phyloP scores from a whole-genome alignment of 1,140 invertebrate species.

The Vanessa atalanta region DNA sequence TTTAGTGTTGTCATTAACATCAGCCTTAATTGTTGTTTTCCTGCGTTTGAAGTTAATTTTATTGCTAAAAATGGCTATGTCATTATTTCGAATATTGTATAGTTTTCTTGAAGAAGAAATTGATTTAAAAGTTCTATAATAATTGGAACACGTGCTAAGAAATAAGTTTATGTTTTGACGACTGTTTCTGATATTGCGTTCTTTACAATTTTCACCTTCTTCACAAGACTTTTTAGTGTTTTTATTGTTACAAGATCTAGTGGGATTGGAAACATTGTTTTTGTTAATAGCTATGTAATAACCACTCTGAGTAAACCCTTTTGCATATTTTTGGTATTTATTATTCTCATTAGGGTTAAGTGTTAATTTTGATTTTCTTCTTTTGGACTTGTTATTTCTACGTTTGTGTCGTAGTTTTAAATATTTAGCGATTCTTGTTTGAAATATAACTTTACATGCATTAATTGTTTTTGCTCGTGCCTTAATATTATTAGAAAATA shows the following conservation, averaged over 20 bases:
- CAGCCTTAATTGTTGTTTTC: background rate
- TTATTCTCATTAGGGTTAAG: background rate
- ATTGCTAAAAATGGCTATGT: background rate
- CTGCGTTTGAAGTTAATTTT: constrained; percentile 19
- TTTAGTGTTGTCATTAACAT: background rate
- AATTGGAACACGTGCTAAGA: background rate
- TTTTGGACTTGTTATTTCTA: background rate
- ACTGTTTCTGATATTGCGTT: background rate
- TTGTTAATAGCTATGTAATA: background rate
- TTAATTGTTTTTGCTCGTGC: background rate
- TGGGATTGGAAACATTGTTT: background rate
- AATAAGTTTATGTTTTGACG: background rate
- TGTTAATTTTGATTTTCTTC: background rate
- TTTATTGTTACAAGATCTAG: background rate
- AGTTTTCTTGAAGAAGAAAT: background rate
- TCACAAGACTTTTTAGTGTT: background rate
- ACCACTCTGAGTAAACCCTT: background rate
- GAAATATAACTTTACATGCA: background rate
- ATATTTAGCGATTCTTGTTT: background rate
- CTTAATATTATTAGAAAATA: constrained; percentile 5
- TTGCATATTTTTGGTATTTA: background rate
- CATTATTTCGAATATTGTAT: background rate
- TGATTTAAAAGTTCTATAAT: background rate
- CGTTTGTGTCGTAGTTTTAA: background rate
- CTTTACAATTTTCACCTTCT: background rate